Evolutionary conservation across 2,797 vertebrate species (phyloP), one percentile per base, ranked within the genome.

Genomic region (Protonibea diacanthus): DNA sequence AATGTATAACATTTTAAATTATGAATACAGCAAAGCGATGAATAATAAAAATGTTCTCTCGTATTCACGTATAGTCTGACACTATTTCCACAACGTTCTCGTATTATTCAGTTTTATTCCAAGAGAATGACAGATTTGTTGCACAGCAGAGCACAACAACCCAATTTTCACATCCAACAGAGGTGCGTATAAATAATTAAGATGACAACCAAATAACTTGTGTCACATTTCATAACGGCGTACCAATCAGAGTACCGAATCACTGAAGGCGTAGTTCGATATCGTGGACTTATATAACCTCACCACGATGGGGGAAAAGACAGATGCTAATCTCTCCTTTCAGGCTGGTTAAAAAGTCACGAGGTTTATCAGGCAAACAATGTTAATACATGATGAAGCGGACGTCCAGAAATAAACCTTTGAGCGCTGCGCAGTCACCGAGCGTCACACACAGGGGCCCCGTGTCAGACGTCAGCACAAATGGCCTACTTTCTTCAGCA

Each of bases 161-260:
- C 84, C 82, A 80, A 87, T 91, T 91, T 88, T 81, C 74, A 81
- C 21, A 85, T 83, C 70, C 74, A 86, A 78, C 83, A 88, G 82
- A 88, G 84, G 84, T 87, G 73, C 29, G 55, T 69, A 86, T 92
- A 82, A 93, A 93, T 93, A 92, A 91, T 93, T 90, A 83, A 92
- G 71, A 82, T 63, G 83, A 91, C 86, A 90, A 83, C 72, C 80
- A 87, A 91, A 88, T 82, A 87, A 90, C 83, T 85, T 80, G 90
- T 89, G 91, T 91, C 88, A 80, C 85, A 84, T 91, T 88, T 87
- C 80, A 89, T 85, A 90, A 80, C 81, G 21, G 62, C 20, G 20
- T 52, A 72, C 77, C 70, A 78, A 84, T 85, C 74, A 70, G 71
- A 49, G 47, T 18, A 21, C 56, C 0, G 40, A 76, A 53, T 59